Percentiles rank a stretch among this genome's conserved stretches.
Evolutionary conservation across 2,797 vertebrate genomes (phyloP).

Genomic region (Prionace glauca): DNA sequence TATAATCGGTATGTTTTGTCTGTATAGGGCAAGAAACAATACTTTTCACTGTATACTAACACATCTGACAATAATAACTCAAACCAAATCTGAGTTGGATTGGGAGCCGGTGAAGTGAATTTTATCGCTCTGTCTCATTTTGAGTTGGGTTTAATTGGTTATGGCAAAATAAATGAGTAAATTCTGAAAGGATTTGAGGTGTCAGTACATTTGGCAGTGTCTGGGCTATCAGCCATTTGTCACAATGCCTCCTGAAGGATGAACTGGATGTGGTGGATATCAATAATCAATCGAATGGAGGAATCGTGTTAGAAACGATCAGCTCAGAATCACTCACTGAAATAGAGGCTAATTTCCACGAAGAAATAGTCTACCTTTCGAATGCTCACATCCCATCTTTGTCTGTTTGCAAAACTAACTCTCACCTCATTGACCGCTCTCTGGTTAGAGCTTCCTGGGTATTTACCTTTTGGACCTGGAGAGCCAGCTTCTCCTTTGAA

Average conservation of each 20-base stretch:
- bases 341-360: neutral
- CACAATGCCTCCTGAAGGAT: neutral
- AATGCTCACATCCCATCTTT: neutral
- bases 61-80: too few relatives aligned
- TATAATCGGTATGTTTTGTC: too few relatives aligned
- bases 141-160: neutral
- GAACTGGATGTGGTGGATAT: neutral
- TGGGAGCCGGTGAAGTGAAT: neutral
- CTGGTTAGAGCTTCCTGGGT: neutral
- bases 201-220: neutral
- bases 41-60: too few relatives aligned
- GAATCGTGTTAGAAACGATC: neutral
- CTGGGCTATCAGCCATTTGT: neutral
- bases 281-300: neutral
- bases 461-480: constrained; percentile 10
- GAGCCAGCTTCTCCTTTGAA: neutral
- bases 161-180: neutral
- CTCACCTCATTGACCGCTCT: neutral
- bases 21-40: too few relatives aligned
- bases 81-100: too few relatives aligned
- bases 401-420: neutral
- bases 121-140: neutral
- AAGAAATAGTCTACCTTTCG: neutral
- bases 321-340: neutral
- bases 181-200: neutral